phyloP scores from a whole-genome alignment of 2,888 invertebrate genomes.

The Corythucha ciliata region DNA sequence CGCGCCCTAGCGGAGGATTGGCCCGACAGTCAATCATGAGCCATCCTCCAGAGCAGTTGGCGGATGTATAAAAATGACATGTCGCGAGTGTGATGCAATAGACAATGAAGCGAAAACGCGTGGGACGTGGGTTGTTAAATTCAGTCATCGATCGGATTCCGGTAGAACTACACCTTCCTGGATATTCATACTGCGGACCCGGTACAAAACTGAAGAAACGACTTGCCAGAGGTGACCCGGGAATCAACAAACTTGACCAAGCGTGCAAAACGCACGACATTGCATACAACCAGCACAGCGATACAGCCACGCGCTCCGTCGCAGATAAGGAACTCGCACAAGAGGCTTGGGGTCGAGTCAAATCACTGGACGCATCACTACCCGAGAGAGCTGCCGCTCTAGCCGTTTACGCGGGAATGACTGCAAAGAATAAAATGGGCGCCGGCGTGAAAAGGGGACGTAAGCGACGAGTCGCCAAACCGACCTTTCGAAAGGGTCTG shows the following conservation, averaged over 20 bases:
- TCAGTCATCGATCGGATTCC: too few relatives aligned
- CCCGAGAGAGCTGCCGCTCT: neutral
- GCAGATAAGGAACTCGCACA: neutral
- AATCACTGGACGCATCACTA: neutral
- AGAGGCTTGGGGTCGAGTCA: neutral
- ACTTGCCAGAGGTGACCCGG: neutral
- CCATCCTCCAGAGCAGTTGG: too few relatives aligned
- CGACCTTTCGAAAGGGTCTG: too few relatives aligned
- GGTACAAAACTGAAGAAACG: neutral
- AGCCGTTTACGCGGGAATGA: neutral
- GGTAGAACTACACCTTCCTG: neutral
- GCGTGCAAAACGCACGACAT: conserved; percentile 1
- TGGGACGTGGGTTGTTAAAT: too few relatives aligned
- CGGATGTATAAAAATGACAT: too few relatives aligned
- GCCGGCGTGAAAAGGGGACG: too few relatives aligned
- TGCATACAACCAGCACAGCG: neutral
- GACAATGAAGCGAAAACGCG: too few relatives aligned
- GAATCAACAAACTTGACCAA: conserved; percentile 7
- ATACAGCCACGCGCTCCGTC: neutral
- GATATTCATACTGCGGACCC: neutral
- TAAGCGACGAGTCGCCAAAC: too few relatives aligned
- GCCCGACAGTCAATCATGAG: too few relatives aligned
- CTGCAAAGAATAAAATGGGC: too few relatives aligned
- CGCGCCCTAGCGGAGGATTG: too few relatives aligned
- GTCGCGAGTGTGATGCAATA: too few relatives aligned